phyloP scores from a whole-genome alignment of 2,888 invertebrate species.

The Protonemura montana region DNA sequence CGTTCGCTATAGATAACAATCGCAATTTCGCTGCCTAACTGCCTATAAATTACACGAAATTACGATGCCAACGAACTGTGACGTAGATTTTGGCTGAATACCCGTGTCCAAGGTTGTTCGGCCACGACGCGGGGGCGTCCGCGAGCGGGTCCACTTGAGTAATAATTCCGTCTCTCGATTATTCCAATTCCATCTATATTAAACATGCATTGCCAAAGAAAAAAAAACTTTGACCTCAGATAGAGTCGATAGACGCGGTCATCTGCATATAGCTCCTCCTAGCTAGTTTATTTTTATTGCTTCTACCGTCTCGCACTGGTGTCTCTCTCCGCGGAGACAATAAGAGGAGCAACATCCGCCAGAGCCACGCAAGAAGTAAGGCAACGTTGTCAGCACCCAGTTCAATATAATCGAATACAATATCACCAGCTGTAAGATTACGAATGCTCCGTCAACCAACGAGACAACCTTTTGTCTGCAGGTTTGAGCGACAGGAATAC shows the following conservation, averaged over 20 bases:
- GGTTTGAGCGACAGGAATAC: not conserved
- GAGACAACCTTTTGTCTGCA: not conserved
- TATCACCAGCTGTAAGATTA: not conserved
- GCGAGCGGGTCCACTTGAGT: not conserved
- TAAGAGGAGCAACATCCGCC: conserved; percentile 12
- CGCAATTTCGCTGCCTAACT: not conserved
- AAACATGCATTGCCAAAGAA: not conserved
- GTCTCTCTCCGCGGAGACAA: conserved; percentile 16
- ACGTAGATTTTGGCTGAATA: not conserved
- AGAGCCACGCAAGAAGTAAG: conserved; percentile 8
- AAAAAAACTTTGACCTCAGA: not conserved
- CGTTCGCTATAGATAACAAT: not conserved
- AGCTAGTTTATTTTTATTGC: not conserved
- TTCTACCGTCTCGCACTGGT: not conserved
- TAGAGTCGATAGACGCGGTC: not conserved
- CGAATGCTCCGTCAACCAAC: not conserved
- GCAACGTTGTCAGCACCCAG: conserved; percentile 25
- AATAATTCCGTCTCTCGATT: not conserved
- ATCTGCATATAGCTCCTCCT: not conserved
- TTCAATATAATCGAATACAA: not conserved
- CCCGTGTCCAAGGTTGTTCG: not conserved
- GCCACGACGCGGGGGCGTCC: not conserved
- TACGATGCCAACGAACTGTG: conserved; percentile 12
- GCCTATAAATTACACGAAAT: not conserved
- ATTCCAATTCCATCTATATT: not conserved